A percentile compares a stretch with the other conserved stretches of the same genome.
phyloP scores from a whole-genome alignment of 2,797 vertebrate genomes.

The Nothura maculosa region DNA sequence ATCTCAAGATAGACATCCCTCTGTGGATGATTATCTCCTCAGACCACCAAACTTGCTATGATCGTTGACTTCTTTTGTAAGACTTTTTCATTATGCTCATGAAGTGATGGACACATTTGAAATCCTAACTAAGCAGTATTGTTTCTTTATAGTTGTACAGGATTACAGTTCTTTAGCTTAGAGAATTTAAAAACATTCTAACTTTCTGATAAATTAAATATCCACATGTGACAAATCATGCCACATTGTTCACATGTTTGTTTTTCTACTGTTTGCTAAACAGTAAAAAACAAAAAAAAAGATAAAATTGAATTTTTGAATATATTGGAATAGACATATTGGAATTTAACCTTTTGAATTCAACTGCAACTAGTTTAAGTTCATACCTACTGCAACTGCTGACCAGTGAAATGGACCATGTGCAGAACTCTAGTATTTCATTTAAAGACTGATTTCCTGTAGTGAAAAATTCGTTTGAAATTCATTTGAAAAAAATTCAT shows the following conservation, averaged over 20 bases:
- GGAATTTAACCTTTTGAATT: neutral
- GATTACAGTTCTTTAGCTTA: neutral
- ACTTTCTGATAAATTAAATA: neutral
- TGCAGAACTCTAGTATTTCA: neutral
- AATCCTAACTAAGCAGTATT: neutral
- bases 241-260: neutral
- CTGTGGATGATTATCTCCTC: neutral
- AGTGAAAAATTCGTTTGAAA: neutral
- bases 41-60: neutral
- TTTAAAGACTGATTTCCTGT: neutral
- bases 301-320: neutral
- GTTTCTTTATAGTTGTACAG: neutral
- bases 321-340: neutral
- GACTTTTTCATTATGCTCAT: neutral
- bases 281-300: neutral
- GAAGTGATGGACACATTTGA: neutral
- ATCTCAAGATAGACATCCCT: neutral
- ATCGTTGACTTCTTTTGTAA: neutral
- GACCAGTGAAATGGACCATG: neutral
- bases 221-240: neutral
- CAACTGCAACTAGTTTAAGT: neutral
- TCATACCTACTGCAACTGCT: neutral
- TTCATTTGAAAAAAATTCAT: accelerated
- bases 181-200: neutral
- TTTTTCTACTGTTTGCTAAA: constrained; percentile 7